Base-by-base conservation (phyloP, 2,113 vertebrate genomes). In the Prunella himalayana region DNA sequence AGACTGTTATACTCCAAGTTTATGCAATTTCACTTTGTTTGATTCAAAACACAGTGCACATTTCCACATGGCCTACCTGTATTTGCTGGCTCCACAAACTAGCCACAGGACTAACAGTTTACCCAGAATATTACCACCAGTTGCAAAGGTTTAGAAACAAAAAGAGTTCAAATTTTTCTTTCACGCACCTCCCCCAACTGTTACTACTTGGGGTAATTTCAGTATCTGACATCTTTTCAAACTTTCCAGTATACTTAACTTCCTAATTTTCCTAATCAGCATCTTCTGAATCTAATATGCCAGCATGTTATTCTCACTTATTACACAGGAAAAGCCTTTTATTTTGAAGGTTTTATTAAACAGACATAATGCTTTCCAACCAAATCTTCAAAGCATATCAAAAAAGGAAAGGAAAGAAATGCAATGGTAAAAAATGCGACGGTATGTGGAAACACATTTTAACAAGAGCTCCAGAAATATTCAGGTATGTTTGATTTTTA, bases 401-500 rank as follows among this genome's bases (percentile, higher is more conserved):
- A 66, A 75, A 90, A 56, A 53, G 4, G 5, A 71, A 80, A 49
- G 15, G 7, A 71, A 89, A 61, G 15, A 88, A 85, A 81, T 15
- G 27, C 13, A 81, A 35, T 4, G 51, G 63, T 81, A 54, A 76
- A 82, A 54, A 66, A 65, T 10, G 22, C 50, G 39, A 63, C 3
- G 4, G 15, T 35, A 64, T 10, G 15, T 28, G 33, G 41, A 86
- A 31, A 83, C 4, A 64, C 5, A 70, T 50, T 95, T 83, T 71
- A 51, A 77, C 11, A 86, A 73, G 37, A 92, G 81, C 65, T 25
- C 27, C 22, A 56, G 54, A 85, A 82, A 90, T 44, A 80, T 13
- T 25, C 57, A 69, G 53, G 7, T 73, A 70, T 47, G 7, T 59
- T 92, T 50, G 47, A 53, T 82, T 87, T 95, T 90, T 75, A 86